Evolutionary conservation across 1,140 invertebrate species (phyloP).

Genomic region (Drosophila lowei): DNA sequence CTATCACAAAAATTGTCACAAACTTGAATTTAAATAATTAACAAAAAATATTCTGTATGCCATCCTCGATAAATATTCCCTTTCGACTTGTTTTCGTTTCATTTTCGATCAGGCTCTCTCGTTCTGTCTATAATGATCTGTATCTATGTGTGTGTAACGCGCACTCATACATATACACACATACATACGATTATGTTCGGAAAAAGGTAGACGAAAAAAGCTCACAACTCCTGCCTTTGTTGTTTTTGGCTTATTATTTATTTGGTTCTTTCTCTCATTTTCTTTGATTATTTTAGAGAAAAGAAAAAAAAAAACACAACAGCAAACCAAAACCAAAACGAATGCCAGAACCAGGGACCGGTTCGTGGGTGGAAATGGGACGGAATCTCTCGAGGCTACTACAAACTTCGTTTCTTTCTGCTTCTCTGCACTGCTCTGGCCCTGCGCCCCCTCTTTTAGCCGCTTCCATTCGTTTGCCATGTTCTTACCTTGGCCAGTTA

Average conservation of each 20-base stretch:
- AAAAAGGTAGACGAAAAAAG: conserved; percentile 3
- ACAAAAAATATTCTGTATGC: too few relatives aligned
- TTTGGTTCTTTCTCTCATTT: conserved; percentile 57
- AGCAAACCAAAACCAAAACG: conserved; percentile 35
- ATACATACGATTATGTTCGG: conserved; percentile 8
- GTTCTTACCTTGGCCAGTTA: conserved; percentile 63
- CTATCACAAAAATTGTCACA: too few relatives aligned
- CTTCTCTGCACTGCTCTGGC: conserved; percentile 9
- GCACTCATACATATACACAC: background rate
- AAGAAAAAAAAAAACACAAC: conserved; percentile 43
- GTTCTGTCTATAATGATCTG: too few relatives aligned
- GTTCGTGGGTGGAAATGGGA: conserved; percentile 13
- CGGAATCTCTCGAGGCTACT: conserved; percentile 78
- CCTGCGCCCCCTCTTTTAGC: conserved; percentile 1
- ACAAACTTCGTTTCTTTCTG: conserved; percentile 58
- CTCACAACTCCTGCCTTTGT: conserved; percentile 7
- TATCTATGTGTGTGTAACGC: too few relatives aligned
- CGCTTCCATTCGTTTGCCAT: too few relatives aligned
- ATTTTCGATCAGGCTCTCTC: too few relatives aligned
- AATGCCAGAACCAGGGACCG: conserved; percentile 30
- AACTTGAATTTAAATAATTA: too few relatives aligned
- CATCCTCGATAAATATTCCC: too few relatives aligned
- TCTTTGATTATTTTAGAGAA: conserved; percentile 68
- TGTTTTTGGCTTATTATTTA: conserved; percentile 68
- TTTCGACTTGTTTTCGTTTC: too few relatives aligned